phyloP scores from a whole-genome alignment of 2,888 invertebrate genomes.

The Ennomos fuscantarius region DNA sequence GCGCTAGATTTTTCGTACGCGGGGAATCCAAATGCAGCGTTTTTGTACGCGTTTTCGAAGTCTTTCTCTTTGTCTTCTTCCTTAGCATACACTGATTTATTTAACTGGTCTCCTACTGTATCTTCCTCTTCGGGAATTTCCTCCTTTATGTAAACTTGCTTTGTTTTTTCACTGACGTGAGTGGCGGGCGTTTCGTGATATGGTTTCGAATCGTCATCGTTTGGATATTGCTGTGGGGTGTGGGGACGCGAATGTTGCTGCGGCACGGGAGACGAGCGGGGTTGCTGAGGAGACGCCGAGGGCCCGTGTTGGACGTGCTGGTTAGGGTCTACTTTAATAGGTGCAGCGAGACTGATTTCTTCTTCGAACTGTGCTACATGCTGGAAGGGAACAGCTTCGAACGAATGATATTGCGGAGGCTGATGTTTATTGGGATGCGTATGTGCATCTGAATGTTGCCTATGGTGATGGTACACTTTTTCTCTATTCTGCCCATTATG shows the following conservation, averaged over 20 bases:
- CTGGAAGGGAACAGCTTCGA: constrained; percentile 43
- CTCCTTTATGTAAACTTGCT: constrained; percentile 66
- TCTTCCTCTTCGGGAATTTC: constrained; percentile 67
- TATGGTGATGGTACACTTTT: constrained; percentile 25
- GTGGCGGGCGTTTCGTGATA: constrained; percentile 37
- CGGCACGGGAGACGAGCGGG: constrained; percentile 31
- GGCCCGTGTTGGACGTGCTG: constrained; percentile 54
- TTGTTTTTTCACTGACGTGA: constrained; percentile 66
- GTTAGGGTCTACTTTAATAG: constrained; percentile 63
- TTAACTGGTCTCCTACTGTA: constrained; percentile 60
- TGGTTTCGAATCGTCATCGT: constrained; percentile 14
- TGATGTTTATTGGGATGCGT: constrained; percentile 18
- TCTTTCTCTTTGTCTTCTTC: constrained; percentile 76
- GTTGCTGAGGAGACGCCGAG: constrained; percentile 38
- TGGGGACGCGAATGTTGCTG: constrained; percentile 35
- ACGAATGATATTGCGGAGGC: constrained; percentile 38
- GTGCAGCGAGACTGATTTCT: constrained; percentile 57
- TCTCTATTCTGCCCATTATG: constrained; percentile 31
- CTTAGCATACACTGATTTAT: constrained; percentile 60
- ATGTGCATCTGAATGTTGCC: constrained; percentile 9
- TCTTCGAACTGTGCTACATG: constrained; percentile 65
- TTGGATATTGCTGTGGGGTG: constrained; percentile 31
- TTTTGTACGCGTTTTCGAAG: constrained; percentile 76
- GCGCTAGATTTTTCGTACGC: constrained; percentile 57
- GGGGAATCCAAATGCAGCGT: constrained; percentile 75